A percentile compares a stretch with the other conserved stretches of the same genome.
These are phyloP conservation scores for Hoplostethus atlanticus DNA, from an alignment of 2,797 vertebrate genomes.

Conservation along the genomic window DNA sequence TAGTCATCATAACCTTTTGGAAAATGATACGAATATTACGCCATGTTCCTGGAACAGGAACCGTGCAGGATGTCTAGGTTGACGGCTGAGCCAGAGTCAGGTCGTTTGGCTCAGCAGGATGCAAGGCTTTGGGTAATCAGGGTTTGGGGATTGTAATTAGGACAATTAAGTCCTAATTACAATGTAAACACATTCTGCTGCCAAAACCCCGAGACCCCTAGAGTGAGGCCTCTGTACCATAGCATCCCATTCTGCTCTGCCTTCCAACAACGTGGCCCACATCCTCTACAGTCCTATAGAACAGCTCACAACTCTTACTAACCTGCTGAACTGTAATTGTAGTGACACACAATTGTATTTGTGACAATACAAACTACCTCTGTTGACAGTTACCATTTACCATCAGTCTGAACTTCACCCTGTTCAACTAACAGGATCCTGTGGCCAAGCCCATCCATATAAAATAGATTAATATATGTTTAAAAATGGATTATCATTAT, in stretches of 20 bases:
- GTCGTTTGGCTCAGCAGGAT: constrained; percentile 74
- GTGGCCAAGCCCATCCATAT: too few relatives aligned
- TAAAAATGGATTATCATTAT: too few relatives aligned
- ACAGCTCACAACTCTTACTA: constrained; percentile 12
- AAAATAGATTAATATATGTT: too few relatives aligned
- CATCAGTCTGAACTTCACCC: too few relatives aligned
- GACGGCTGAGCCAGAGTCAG: constrained; percentile 57
- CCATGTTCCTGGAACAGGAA: constrained; percentile 47
- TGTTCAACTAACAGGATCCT: too few relatives aligned
- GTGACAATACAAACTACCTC: too few relatives aligned
- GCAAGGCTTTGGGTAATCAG: constrained; percentile 72
- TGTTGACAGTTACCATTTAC: too few relatives aligned
- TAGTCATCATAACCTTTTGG: constrained; percentile 62
- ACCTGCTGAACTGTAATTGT: neutral
- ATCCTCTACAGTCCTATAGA: constrained; percentile 34
- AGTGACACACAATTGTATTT: too few relatives aligned
- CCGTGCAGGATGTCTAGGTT: constrained; percentile 49
- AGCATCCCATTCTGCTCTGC: constrained; percentile 63
- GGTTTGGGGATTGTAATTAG: constrained; percentile 80
- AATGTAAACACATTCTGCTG: constrained; percentile 75
- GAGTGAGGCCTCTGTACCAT: constrained; percentile 71
- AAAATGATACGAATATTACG: constrained; percentile 63
- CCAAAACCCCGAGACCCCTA: constrained; percentile 73
- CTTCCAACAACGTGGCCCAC: constrained; percentile 56
- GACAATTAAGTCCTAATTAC: constrained; percentile 82